Evolutionary conservation across 2,888 invertebrate species (phyloP).

Genomic region (Esperia sulphurella): DNA sequence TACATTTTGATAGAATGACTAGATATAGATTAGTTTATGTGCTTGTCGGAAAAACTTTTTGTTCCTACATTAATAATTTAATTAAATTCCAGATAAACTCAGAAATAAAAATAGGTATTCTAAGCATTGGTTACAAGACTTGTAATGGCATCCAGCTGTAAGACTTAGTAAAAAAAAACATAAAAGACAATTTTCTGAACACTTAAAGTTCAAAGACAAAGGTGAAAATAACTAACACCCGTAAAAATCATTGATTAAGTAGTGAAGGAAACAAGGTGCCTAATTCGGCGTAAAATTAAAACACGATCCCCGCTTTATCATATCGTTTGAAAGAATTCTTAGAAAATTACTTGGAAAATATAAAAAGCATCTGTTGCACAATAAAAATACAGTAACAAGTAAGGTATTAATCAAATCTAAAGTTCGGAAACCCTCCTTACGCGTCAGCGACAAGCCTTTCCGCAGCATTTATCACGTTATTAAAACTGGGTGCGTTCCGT

Average conservation of each 20-base stretch:
- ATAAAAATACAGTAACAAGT: constrained; percentile 58
- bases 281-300: constrained; percentile 69
- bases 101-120: too few relatives aligned
- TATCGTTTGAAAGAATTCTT: constrained; percentile 30
- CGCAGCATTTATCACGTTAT: constrained; percentile 77
- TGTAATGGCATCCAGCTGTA: too few relatives aligned
- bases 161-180: too few relatives aligned
- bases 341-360: constrained; percentile 58
- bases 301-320: constrained; percentile 47
- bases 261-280: constrained; percentile 43
- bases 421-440: constrained; percentile 53
- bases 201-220: neutral
- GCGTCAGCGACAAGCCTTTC: constrained; percentile 75
- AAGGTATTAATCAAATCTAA: constrained; percentile 56
- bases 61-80: too few relatives aligned
- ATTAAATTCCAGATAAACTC: too few relatives aligned
- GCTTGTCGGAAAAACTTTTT: too few relatives aligned
- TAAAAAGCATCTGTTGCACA: constrained; percentile 71
- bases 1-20: too few relatives aligned
- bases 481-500: constrained; percentile 71
- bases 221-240: neutral
- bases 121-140: too few relatives aligned
- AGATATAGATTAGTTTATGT: too few relatives aligned
- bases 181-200: too few relatives aligned
- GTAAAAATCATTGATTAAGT: constrained; percentile 6